Evolutionary conservation across 2,797 vertebrate genomes (phyloP).

Genomic region (Pantherophis alleghaniensis): DNA sequence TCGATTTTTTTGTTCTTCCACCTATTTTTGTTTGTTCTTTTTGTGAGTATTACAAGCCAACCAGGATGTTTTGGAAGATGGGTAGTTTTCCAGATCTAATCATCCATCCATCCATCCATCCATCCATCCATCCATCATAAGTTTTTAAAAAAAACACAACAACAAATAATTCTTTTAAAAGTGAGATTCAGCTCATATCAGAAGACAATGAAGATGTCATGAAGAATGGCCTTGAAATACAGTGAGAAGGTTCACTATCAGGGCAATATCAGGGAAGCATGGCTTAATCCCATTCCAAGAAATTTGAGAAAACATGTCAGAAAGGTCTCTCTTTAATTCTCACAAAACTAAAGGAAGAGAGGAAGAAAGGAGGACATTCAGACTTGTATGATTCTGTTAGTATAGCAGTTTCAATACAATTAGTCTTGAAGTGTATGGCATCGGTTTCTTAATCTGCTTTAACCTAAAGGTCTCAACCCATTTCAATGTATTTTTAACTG

Average conservation of each 20-base stretch:
- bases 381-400: background rate
- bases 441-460: background rate
- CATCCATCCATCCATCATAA: background rate
- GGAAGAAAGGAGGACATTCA: background rate
- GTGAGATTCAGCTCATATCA: background rate
- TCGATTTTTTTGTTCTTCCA: background rate
- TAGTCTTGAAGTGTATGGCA: background rate
- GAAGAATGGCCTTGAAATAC: background rate
- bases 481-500: background rate
- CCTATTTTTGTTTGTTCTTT: background rate
- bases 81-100: background rate
- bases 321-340: background rate
- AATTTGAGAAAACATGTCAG: background rate
- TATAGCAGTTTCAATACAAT: background rate
- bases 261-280: background rate
- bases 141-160: background rate
- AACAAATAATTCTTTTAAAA: background rate
- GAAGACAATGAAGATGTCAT: background rate
- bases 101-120: background rate
- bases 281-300: background rate
- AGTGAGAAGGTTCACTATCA: background rate
- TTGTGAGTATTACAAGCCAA: background rate
- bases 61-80: background rate
- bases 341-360: background rate
- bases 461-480: background rate